Conservation (phyloP, 2,113 vertebrate genomes). For the Prionailurus bengalensis region DNA sequence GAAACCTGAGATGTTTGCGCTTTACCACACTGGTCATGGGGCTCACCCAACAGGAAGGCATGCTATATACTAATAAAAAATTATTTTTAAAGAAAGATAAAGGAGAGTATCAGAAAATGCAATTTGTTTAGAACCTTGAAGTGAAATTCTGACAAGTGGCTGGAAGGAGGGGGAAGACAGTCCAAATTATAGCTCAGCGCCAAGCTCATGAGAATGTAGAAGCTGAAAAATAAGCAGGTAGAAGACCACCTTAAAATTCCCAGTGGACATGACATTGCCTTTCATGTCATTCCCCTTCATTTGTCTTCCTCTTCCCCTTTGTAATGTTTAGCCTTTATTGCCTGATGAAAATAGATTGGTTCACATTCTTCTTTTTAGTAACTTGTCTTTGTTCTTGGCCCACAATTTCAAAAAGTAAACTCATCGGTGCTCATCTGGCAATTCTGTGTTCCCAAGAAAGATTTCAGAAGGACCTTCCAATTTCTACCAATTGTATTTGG, state of each 20-base stretch:
- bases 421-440: not conserved
- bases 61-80: not conserved
- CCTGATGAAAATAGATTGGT: not conserved
- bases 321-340: not conserved
- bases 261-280: not conserved
- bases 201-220: not conserved
- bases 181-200: not conserved
- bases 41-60: not conserved
- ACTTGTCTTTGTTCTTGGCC: not conserved
- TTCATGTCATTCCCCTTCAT: not conserved
- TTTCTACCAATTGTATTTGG: not conserved
- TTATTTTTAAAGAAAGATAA: not conserved
- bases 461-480: not conserved
- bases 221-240: not conserved
- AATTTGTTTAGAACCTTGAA: not conserved
- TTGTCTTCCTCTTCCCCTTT: not conserved
- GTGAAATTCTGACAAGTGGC: not conserved
- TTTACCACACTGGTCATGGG: not conserved
- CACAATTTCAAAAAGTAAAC: not conserved
- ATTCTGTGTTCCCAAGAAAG: not conserved
- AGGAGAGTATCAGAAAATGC: not conserved
- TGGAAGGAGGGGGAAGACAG: not conserved
- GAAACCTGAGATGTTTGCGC: not conserved
- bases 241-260: not conserved
- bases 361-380: not conserved